Conservation (phyloP, 2,888 invertebrate species). For the Gymnoscelis rufifasciata region DNA sequence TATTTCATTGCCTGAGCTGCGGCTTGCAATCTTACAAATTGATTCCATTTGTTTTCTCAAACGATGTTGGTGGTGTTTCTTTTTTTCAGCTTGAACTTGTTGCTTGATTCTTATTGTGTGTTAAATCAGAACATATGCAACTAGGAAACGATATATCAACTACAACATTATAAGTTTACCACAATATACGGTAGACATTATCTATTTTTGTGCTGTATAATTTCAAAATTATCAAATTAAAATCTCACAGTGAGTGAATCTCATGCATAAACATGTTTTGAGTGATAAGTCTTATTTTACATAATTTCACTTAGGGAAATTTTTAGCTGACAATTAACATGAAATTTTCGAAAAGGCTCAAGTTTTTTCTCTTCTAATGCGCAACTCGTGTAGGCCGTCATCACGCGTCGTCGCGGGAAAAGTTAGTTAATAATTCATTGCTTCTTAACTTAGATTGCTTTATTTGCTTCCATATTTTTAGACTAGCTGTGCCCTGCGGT, state of each 20-base stretch:
- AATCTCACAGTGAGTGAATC: slow-evolving; percentile 12
- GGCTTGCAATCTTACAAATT: slow-evolving; percentile 64
- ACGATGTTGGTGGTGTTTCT: slow-evolving; percentile 26
- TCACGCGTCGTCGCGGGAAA: slow-evolving; percentile 75
- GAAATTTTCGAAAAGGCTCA: slow-evolving; percentile 56
- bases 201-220: not conserved
- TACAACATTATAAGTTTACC: not conserved
- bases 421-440: slow-evolving; percentile 76
- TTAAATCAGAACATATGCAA: no score
- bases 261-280: slow-evolving; percentile 27
- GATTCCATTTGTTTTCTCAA: slow-evolving; percentile 50
- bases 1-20: slow-evolving; percentile 64
- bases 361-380: slow-evolving; percentile 66
- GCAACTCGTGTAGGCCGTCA: slow-evolving; percentile 77
- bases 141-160: no score
- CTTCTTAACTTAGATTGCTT: slow-evolving; percentile 62
- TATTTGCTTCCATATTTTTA: no score
- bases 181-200: not conserved
- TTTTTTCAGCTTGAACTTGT: slow-evolving; percentile 18
- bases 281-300: slow-evolving; percentile 31
- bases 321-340: slow-evolving; percentile 48
- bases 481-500: no score
- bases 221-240: slow-evolving; percentile 4
- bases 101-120: slow-evolving; percentile 4
- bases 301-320: slow-evolving; percentile 34